phyloP scores from a whole-genome alignment of 2,113 vertebrate genomes.

The Chamaea fasciata region DNA sequence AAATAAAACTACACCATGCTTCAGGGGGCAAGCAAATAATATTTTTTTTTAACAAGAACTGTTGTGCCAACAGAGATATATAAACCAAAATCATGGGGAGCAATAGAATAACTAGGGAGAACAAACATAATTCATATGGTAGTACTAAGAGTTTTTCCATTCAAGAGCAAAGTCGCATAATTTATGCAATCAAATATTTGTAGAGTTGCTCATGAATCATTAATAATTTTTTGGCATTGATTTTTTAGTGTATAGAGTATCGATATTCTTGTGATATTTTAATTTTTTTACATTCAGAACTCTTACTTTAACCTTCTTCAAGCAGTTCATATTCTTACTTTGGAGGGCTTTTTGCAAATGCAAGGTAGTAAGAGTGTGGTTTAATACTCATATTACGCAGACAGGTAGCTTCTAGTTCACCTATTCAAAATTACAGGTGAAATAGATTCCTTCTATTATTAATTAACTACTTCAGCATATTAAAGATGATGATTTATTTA shows the following conservation, averaged over 20 bases:
- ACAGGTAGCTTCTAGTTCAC: background rate
- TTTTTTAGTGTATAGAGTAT: background rate
- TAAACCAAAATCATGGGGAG: background rate
- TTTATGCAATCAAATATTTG: background rate
- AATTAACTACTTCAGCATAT: background rate
- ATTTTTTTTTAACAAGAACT: background rate
- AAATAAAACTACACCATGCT: background rate
- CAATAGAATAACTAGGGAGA: background rate
- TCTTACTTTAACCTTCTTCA: background rate
- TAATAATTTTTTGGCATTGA: background rate
- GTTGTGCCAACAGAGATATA: background rate
- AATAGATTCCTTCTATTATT: background rate
- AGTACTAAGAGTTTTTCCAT: background rate
- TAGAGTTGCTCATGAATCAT: background rate
- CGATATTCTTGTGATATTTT: background rate
- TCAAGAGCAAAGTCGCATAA: background rate
- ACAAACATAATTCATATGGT: background rate
- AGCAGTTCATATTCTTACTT: background rate
- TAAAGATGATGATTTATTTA: background rate
- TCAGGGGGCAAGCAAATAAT: background rate
- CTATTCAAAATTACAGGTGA: background rate
- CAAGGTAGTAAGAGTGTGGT: background rate
- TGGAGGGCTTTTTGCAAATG: background rate
- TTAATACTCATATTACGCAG: background rate
- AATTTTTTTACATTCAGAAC: constrained; percentile 4